These are phyloP conservation scores for Girardia tigrina DNA, from an alignment of 2,888 invertebrate genomes.

Conservation along the genomic window DNA sequence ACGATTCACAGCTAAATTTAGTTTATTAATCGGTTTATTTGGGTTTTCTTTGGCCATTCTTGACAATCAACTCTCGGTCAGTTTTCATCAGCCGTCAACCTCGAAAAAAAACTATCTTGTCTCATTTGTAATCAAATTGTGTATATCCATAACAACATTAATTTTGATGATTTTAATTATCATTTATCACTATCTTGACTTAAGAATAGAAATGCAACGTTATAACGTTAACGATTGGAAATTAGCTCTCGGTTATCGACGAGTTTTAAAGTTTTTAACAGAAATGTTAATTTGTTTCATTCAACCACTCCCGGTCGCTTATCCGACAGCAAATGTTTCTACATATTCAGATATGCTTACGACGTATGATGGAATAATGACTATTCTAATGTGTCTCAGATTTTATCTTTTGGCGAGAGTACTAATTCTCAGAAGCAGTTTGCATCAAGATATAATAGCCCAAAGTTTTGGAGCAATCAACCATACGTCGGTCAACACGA, in stretches of 20 bases:
- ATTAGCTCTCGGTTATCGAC: background rate
- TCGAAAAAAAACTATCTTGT: background rate
- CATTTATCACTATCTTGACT: background rate
- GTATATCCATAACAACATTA: background rate
- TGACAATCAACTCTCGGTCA: background rate
- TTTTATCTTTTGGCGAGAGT: slow-evolving; percentile 14
- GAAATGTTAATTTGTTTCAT: background rate
- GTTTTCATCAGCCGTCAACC: background rate
- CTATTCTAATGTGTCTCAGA: slow-evolving; percentile 7
- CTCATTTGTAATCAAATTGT: background rate
- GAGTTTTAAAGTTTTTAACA: background rate
- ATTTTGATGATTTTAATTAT: background rate
- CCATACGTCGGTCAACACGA: background rate
- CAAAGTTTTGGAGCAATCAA: slow-evolving; percentile 13
- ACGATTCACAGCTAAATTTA: background rate
- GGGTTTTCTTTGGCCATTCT: background rate
- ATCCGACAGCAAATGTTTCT: background rate
- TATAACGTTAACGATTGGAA: background rate
- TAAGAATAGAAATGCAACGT: background rate
- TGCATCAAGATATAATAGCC: background rate
- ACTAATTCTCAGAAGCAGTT: slow-evolving; percentile 3
- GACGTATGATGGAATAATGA: slow-evolving; percentile 6
- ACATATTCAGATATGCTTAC: background rate
- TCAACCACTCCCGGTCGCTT: background rate
- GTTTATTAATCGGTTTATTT: background rate